Conservation (phyloP, 2,113 vertebrate genomes). For the Charina bottae region DNA sequence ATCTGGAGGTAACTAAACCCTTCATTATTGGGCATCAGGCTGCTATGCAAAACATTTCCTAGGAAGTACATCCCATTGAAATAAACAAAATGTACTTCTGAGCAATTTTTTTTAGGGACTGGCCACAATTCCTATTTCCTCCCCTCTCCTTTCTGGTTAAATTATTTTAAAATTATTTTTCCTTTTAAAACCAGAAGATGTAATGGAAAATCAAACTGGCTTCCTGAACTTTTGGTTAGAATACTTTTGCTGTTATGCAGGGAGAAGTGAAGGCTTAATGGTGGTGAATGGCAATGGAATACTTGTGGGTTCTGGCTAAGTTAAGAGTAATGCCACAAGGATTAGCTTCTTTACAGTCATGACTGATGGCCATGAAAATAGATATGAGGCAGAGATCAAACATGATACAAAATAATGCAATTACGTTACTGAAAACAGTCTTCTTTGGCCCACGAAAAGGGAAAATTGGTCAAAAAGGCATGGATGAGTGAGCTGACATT, state of each 20-base stretch:
- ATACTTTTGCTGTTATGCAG: conserved; percentile 5
- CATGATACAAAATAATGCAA: conserved; percentile 23
- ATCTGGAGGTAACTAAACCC: background rate
- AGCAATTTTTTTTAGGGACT: background rate
- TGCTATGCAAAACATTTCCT: background rate
- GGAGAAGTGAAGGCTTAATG: background rate
- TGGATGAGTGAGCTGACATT: background rate
- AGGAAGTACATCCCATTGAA: background rate
- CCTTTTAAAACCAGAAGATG: background rate
- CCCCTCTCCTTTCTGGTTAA: background rate
- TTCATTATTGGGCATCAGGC: background rate
- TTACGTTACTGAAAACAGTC: background rate
- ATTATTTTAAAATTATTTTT: background rate
- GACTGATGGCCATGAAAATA: conserved; percentile 51
- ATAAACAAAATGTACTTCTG: background rate
- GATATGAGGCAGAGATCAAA: conserved; percentile 19
- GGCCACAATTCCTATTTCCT: no score
- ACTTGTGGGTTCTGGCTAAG: conserved; percentile 51
- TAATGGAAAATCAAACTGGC: conserved; percentile 5
- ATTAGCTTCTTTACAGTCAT: conserved; percentile 38
- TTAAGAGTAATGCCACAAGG: conserved; percentile 43
- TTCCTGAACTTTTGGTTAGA: conserved; percentile 19
- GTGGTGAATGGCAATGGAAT: conserved; percentile 18
- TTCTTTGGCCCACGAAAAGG: conserved; percentile 9
- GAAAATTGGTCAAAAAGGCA: conserved; percentile 1